Conservation (phyloP, 2,888 invertebrate species). For the Agelastica alni region DNA sequence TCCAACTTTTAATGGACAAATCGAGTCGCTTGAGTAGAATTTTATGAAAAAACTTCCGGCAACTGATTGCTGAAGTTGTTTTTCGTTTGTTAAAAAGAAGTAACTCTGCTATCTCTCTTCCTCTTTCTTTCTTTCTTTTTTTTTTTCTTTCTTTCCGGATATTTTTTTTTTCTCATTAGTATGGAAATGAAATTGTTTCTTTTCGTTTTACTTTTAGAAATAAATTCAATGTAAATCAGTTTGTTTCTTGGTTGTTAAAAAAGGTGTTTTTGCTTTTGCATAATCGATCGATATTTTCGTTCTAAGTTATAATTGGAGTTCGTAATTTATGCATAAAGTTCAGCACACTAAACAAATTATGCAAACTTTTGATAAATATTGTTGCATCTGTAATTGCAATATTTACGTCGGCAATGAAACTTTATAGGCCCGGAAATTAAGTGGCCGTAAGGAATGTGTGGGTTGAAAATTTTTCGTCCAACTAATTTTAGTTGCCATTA, state of each 20-base stretch:
- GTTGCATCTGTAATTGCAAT: too few species aligned
- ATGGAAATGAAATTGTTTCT: slow-evolving; percentile 23
- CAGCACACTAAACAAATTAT: too few species aligned
- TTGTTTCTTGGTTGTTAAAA: slow-evolving; percentile 12
- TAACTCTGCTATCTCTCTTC: background rate
- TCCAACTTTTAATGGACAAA: slow-evolving; percentile 36
- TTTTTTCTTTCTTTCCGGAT: slow-evolving; percentile 3
- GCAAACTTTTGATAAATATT: too few species aligned
- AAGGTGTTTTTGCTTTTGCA: slow-evolving; percentile 5
- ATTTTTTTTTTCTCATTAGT: slow-evolving; percentile 19
- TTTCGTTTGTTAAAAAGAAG: slow-evolving; percentile 18
- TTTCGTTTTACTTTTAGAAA: slow-evolving; percentile 13
- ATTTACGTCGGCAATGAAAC: too few species aligned
- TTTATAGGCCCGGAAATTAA: too few species aligned
- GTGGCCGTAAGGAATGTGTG: too few species aligned
- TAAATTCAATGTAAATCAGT: slow-evolving; percentile 23
- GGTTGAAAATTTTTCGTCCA: too few species aligned
- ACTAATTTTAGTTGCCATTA: too few species aligned
- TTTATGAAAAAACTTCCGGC: slow-evolving; percentile 19
- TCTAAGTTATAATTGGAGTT: too few species aligned
- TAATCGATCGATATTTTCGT: too few species aligned
- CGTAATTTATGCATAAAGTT: too few species aligned
- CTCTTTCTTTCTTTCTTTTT: background rate
- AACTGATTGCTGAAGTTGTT: slow-evolving; percentile 24
- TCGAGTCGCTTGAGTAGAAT: slow-evolving; percentile 25